Percentiles rank a stretch among this genome's conserved stretches.
Conservation (phyloP, 1,140 invertebrate species). For the Drosophila tsacasi region DNA sequence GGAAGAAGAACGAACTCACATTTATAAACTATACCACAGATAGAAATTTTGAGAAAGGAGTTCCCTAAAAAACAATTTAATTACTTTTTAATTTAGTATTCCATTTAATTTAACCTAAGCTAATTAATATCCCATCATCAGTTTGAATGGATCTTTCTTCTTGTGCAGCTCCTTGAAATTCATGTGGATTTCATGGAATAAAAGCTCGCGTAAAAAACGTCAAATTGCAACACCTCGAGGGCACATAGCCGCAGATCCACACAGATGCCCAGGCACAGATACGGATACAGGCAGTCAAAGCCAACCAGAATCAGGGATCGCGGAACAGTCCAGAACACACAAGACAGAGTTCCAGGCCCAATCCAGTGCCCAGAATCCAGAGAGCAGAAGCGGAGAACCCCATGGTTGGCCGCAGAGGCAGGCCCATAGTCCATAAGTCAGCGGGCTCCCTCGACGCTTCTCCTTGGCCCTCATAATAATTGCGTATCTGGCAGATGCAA, state of each 20-base stretch:
- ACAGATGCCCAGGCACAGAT: conserved; percentile 13
- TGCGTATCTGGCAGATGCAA: conserved; percentile 85
- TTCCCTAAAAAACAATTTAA: not conserved
- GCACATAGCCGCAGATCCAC: conserved; percentile 58
- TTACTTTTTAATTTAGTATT: not conserved
- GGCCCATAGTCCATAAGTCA: conserved; percentile 71
- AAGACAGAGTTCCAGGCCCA: conserved; percentile 19
- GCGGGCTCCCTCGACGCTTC: conserved; percentile 15
- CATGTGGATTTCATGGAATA: conserved; percentile 79
- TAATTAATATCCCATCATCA: not conserved
- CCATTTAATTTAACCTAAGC: not conserved
- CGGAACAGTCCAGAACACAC: conserved; percentile 39
- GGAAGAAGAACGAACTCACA: not conserved
- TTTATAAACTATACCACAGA: not conserved
- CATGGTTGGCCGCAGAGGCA: conserved; percentile 18
- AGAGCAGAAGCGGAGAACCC: conserved; percentile 4
- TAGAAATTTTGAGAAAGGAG: not conserved
- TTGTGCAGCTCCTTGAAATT: conserved; percentile 46
- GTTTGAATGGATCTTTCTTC: not conserved
- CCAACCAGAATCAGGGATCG: conserved; percentile 15
- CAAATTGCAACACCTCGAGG: conserved; percentile 85
- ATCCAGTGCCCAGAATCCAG: conserved; percentile 9
- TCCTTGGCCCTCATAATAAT: conserved; percentile 78
- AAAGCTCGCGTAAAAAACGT: conserved; percentile 84
- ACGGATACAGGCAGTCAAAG: conserved; percentile 12